Percentiles rank a stretch among this genome's conserved stretches.
phyloP scores from a whole-genome alignment of 2,888 invertebrate genomes.

The Synergus gifuensis region DNA sequence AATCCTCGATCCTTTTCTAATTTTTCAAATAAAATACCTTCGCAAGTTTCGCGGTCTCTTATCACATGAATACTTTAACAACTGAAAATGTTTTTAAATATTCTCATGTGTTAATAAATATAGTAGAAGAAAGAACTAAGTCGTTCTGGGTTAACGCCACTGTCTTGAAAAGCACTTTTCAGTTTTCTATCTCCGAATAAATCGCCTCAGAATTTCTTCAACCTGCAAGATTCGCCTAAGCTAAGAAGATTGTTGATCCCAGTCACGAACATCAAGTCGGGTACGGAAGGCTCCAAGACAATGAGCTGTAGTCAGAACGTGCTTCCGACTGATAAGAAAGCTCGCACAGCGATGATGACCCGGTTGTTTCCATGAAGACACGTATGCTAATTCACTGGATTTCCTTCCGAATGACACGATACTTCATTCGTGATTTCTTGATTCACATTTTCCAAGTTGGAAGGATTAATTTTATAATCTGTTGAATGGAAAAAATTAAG shows the following conservation, averaged over 20 bases:
- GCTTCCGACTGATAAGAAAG: conserved; percentile 2
- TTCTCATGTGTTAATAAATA: background rate
- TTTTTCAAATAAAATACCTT: too few relatives aligned
- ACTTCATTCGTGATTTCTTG: background rate
- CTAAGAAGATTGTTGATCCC: conserved; percentile 15
- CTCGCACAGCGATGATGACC: background rate
- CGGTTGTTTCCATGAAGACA: background rate
- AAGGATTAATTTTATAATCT: background rate
- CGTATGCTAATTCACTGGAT: background rate
- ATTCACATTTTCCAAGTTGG: background rate
- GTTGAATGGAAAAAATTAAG: background rate
- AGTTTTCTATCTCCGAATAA: background rate
- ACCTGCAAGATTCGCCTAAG: background rate
- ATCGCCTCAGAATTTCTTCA: background rate
- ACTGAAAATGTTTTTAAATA: background rate
- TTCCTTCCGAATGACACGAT: background rate
- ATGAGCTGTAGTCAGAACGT: conserved; percentile 21
- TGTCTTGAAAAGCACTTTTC: background rate
- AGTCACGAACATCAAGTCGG: conserved; percentile 14
- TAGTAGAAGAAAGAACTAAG: background rate
- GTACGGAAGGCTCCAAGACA: background rate
- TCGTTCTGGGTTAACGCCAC: background rate
- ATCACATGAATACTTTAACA: too few relatives aligned
- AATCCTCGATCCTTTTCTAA: too few relatives aligned
- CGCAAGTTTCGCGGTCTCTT: too few relatives aligned